Evolutionary conservation across 2,888 invertebrate genomes (phyloP), one percentile per base, ranked within the genome.

Genomic region (Meta bourneti): DNA sequence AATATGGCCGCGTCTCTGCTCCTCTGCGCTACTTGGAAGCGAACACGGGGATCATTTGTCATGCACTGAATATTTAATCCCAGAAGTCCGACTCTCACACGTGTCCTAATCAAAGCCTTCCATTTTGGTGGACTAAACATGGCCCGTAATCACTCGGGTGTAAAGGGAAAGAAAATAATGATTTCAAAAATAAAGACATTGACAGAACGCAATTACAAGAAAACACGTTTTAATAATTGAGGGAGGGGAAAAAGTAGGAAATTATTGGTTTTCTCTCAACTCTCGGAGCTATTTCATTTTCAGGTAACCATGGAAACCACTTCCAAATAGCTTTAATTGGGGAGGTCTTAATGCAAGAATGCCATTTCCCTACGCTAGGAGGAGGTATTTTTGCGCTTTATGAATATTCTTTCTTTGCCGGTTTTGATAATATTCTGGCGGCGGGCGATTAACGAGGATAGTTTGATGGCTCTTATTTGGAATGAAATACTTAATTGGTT

Each of bases 181-280:
- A 86, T 86, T 72, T 86, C 52, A 78, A 87, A 87, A 87, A 87
- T 87, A 54, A 80, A 79, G 72, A 80, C 87, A 87, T 79, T 80
- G 79, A 87, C 80, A 80, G 52, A 72, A 48, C 48, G 72, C 80
- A 87, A 87, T 87, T 87, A 87, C 80, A 87, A 87, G 79, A 72
- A 79, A 87, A 87, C 79, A 80, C 87, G 79, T 87, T 87, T 87
- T 87, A 87, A 80, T 87, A 87, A 87, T 87, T 69, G 72, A 78
- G 20, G 77, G 70, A 75, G 75, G 78, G 69, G 49, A 71, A 71
- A 70, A 81, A 78, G 81, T 78, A 51, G 34, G 78, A 70, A 86
- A 86, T 86, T 86, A 86, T 86, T 77, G 77, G 85, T 86, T 86
- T 86, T 86, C 75, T 86, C 84, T 74, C 78, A 77, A 78, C 69